phyloP scores from a whole-genome alignment of 35 echinoderm and acorn worm genomes.

The Lytechinus variegatus region DNA sequence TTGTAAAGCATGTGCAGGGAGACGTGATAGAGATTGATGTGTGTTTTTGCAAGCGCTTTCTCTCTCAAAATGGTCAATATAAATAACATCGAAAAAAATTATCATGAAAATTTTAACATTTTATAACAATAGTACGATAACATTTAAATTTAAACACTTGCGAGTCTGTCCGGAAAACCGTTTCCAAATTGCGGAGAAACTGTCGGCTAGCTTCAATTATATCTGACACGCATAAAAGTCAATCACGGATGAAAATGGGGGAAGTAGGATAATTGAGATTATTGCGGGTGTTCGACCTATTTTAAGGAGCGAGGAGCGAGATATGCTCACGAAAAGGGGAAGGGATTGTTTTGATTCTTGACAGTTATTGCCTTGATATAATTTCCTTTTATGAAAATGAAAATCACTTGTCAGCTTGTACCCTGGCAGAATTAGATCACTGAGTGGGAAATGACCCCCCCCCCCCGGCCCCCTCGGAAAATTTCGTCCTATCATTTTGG shows the following conservation, averaged over 20 bases:
- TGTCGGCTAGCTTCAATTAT: not conserved
- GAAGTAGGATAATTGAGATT: not conserved
- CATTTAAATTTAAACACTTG: not conserved
- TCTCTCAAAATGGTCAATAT: not conserved
- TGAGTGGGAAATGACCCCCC: too few species aligned
- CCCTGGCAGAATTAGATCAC: too few species aligned
- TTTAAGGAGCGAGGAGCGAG: not conserved
- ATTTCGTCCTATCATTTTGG: too few species aligned
- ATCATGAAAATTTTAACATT: not conserved
- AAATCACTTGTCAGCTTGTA: too few species aligned
- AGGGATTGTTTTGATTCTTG: too few species aligned
- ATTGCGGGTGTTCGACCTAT: conserved; percentile 1
- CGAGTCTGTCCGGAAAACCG: not conserved
- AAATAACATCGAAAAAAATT: not conserved
- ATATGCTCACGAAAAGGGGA: too few species aligned
- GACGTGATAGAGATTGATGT: not conserved
- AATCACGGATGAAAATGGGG: not conserved
- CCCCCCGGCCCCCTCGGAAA: too few species aligned
- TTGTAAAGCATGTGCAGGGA: not conserved
- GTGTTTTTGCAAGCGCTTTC: not conserved
- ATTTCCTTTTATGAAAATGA: too few species aligned
- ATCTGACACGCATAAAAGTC: not conserved
- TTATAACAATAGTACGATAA: not conserved
- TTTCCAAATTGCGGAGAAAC: not conserved
- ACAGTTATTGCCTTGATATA: too few species aligned